phyloP scores from a whole-genome alignment of 2,888 invertebrate species.

The Piscicola geometra region DNA sequence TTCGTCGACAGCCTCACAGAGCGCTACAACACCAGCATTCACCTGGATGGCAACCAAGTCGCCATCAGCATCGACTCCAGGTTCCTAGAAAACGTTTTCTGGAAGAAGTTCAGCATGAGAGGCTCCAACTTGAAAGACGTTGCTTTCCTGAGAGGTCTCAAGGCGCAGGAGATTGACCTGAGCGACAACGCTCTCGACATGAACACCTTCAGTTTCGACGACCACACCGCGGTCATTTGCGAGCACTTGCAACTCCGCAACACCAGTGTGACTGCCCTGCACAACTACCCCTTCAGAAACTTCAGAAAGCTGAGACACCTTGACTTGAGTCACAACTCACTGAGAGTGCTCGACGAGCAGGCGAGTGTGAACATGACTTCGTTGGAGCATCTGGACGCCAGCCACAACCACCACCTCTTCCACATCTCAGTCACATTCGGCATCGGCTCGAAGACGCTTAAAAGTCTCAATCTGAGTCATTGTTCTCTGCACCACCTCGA shows the following conservation, averaged over 20 bases:
- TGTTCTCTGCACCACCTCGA: constrained; percentile 35
- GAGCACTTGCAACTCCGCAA: constrained; percentile 16
- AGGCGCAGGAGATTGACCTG: constrained; percentile 18
- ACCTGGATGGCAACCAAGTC: constrained; percentile 8
- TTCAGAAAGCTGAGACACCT: constrained; percentile 39
- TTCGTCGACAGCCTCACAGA: neutral
- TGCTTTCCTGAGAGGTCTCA: constrained; percentile 5
- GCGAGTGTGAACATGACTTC: neutral
- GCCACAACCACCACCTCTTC: constrained; percentile 14
- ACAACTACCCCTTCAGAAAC: constrained; percentile 13
- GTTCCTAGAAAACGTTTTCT: constrained; percentile 15
- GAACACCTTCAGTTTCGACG: constrained; percentile 5
- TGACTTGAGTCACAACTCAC: constrained; percentile 40
- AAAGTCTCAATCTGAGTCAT: constrained; percentile 16
- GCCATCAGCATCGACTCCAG: neutral
- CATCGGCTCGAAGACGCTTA: neutral
- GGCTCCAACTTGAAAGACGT: constrained; percentile 12
- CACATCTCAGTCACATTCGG: neutral
- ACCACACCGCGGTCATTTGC: neutral
- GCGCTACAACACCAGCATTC: neutral
- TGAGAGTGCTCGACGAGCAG: constrained; percentile 37
- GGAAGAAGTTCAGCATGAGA: neutral
- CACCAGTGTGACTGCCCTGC: neutral
- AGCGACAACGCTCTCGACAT: constrained; percentile 26
- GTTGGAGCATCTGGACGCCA: constrained; percentile 16